These are phyloP conservation scores for Acheta domesticus DNA, from an alignment of 2,888 invertebrate species.

Conservation along the genomic window DNA sequence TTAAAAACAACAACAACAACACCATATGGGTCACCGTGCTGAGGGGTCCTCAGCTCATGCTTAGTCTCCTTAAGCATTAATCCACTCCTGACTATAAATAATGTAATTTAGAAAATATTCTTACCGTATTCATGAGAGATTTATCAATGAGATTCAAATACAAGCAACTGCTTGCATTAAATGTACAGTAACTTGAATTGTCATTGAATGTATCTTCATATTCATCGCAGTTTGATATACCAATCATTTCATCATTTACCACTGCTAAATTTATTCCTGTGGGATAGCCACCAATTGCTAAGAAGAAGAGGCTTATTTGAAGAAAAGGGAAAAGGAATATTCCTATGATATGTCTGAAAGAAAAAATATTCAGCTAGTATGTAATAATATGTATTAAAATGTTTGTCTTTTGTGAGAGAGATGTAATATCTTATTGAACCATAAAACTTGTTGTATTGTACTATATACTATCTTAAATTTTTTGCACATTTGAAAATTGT, in stretches of 20 bases:
- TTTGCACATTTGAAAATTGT: too few relatives aligned
- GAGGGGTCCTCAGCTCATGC: too few relatives aligned
- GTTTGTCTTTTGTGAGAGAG: background rate
- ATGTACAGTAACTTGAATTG: background rate
- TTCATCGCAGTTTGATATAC: background rate
- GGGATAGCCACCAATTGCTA: conserved; percentile 76
- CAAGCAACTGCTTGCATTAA: background rate
- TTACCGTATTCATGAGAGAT: background rate
- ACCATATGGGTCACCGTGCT: background rate
- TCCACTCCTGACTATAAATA: too few relatives aligned
- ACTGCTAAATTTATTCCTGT: conserved; percentile 68
- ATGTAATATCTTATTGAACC: background rate
- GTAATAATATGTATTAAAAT: background rate
- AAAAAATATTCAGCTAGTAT: background rate
- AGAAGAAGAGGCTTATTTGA: conserved; percentile 74
- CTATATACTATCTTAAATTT: background rate
- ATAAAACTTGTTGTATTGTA: background rate
- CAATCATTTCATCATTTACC: conserved; percentile 70
- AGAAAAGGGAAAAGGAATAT: conserved; percentile 77
- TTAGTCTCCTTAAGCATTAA: too few relatives aligned
- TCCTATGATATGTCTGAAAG: conserved; percentile 73
- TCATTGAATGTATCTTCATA: background rate
- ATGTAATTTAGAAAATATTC: background rate
- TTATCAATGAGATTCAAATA: background rate
- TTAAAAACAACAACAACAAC: background rate